Evolutionary conservation across 2,113 vertebrate species (phyloP).

Genomic region (Bothrops jararaca): DNA sequence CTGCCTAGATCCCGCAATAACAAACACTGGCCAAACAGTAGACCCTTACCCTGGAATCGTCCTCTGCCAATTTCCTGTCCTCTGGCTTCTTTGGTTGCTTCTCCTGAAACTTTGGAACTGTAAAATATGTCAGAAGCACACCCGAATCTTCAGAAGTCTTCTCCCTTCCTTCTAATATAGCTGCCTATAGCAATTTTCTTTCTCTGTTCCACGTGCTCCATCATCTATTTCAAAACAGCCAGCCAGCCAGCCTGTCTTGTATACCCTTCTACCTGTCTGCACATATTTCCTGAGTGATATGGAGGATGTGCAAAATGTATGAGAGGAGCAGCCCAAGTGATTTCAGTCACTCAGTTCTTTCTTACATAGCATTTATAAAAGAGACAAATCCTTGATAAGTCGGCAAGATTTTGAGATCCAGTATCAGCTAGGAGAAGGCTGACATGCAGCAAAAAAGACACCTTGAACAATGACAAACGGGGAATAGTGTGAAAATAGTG

Average conservation of each 20-base stretch:
- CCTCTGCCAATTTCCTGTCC: not conserved
- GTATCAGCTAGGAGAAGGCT: not conserved
- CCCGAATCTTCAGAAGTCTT: not conserved
- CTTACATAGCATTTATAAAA: not conserved
- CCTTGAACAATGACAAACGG: not conserved
- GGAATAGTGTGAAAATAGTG: not conserved
- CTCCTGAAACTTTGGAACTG: not conserved
- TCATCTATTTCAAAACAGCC: not conserved
- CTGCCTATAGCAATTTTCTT: not conserved
- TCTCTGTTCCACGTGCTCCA: not conserved
- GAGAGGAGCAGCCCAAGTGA: not conserved
- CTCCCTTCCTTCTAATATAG: not conserved
- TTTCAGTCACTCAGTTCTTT: not conserved
- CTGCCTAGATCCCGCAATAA: not conserved
- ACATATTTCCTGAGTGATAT: not conserved
- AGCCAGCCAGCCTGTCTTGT: not conserved
- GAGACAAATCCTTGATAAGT: not conserved
- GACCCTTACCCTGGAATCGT: not conserved
- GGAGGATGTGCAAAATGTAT: not conserved
- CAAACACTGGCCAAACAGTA: not conserved
- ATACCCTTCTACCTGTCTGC: not conserved
- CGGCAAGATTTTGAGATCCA: not conserved
- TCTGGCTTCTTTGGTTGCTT: not conserved
- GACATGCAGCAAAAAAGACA: not conserved
- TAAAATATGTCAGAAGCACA: not conserved